These are phyloP conservation scores for Brachyhypopomus occidentalis DNA, from an alignment of 2,113 vertebrate species.

Conservation along the genomic window DNA sequence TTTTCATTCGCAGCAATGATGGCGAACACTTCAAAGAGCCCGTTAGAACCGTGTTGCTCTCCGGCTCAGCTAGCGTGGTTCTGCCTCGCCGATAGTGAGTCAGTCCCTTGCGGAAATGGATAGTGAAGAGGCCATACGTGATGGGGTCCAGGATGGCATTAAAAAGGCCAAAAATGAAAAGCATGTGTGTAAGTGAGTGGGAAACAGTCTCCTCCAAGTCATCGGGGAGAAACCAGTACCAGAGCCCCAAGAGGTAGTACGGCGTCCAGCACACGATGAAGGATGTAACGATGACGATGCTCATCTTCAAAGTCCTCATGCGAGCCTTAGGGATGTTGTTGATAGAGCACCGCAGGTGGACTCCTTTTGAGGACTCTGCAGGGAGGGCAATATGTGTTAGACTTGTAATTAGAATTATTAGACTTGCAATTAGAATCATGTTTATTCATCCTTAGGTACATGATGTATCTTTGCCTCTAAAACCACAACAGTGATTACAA, in stretches of 20 bases:
- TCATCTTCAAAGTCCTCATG: conserved; percentile 82
- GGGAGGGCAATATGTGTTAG: conserved; percentile 13
- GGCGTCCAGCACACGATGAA: conserved; percentile 84
- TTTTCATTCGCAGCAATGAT: conserved; percentile 66
- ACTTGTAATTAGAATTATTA: background rate
- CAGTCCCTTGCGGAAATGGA: conserved; percentile 70
- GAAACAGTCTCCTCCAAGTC: conserved; percentile 78
- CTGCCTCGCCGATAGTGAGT: conserved; percentile 60
- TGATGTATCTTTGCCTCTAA: too few relatives aligned
- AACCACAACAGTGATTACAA: too few relatives aligned
- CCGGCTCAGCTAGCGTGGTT: conserved; percentile 40
- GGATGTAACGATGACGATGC: conserved; percentile 78
- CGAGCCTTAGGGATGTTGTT: conserved; percentile 82
- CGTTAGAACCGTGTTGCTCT: conserved; percentile 69
- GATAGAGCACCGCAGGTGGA: conserved; percentile 77
- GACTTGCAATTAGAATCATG: background rate
- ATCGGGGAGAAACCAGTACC: conserved; percentile 81
- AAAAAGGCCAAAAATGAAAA: conserved; percentile 81
- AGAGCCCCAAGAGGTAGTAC: conserved; percentile 80
- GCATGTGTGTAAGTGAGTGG: conserved; percentile 78
- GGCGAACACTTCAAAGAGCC: conserved; percentile 67
- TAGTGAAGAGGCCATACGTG: conserved; percentile 77
- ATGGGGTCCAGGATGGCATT: conserved; percentile 78
- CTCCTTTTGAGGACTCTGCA: conserved; percentile 73
- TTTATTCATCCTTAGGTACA: background rate